Percentiles rank a stretch among this genome's conserved stretches.
phyloP scores from a whole-genome alignment of 2,797 vertebrate genomes.

The Siniperca undulata region DNA sequence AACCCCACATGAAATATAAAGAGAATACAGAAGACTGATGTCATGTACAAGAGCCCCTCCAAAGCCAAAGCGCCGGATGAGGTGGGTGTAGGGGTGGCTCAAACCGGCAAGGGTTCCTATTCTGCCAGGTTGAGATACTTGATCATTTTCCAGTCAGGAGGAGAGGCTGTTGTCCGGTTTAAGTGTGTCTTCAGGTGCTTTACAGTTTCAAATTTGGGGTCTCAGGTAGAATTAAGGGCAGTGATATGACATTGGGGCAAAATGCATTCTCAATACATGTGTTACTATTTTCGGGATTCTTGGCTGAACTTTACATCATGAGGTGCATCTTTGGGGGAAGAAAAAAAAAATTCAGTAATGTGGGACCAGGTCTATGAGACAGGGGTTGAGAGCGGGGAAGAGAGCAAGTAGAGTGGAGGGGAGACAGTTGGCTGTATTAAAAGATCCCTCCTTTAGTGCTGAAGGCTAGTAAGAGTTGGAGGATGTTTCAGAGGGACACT shows the following conservation, averaged over 20 bases:
- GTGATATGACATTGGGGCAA: constrained; percentile 27
- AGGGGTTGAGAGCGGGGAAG: constrained; percentile 47
- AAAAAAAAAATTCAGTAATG: constrained; percentile 38
- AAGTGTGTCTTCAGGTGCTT: constrained; percentile 28
- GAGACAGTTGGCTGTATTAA: constrained; percentile 39
- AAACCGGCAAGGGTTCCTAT: constrained; percentile 40
- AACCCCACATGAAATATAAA: constrained; percentile 66
- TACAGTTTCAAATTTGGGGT: constrained; percentile 39
- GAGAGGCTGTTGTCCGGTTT: constrained; percentile 37
- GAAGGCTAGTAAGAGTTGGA: constrained; percentile 38
- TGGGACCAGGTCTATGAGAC: constrained; percentile 56
- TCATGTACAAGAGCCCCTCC: constrained; percentile 81
- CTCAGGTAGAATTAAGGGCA: constrained; percentile 43
- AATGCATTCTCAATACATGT: constrained; percentile 20
- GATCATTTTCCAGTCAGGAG: constrained; percentile 58
- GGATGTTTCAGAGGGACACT: constrained; percentile 43
- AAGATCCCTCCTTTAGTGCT: constrained; percentile 48
- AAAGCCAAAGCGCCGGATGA: constrained; percentile 66
- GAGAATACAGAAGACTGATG: constrained; percentile 67
- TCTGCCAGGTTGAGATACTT: constrained; percentile 30
- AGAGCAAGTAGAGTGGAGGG: constrained; percentile 57
- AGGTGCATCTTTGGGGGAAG: constrained; percentile 51
- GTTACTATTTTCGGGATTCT: constrained; percentile 40
- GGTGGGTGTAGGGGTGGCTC: constrained; percentile 47
- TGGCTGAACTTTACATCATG: constrained; percentile 46